Evolutionary conservation across 2,113 vertebrate species (phyloP), one percentile per base, ranked within the genome.

Genomic region (Proteles cristata): DNA sequence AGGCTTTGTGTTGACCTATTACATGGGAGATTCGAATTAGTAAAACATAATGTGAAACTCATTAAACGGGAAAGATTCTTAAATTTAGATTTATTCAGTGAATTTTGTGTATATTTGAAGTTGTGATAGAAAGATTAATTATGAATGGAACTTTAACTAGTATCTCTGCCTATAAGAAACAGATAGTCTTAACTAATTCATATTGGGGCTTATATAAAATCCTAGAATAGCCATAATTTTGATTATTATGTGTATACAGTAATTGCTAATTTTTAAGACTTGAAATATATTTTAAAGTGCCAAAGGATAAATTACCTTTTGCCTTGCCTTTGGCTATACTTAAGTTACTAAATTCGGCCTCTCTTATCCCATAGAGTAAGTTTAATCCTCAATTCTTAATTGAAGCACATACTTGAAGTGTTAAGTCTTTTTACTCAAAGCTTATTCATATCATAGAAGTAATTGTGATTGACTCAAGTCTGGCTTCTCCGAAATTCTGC

Each of bases 361-460:
- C 11, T 80, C 2, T 66, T 90, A 69, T 50, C 4, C 15, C 26
- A 80, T 11, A 83, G n/a, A 95, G 50, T 80, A 81, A 97, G 87
- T 80, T 84, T 82, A 91, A 82, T 14, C 43, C 58, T 87, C 33
- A 5, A 11, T 55, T 79, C 43, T 80, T 96, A 88, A 90, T 81
- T 88, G 69, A 85, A 88, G 76, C 16, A 26, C 48, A 31, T 66
- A 43, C n/a, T 96, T 94, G 35, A 94, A 68, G 23, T 69, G 33
- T 33, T 95, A 25, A 93, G 10, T 1, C 45, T 90, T 97, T 96
- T 82, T 63, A 63, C 63, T 87, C 74, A 73, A 96, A 90, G 50
- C 31, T 63, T 93, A 82, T 95, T 93, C 74, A 73, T 65, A 66
- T 35, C 43, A 84, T 81, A 82, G 74, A 92, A 93, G 83, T 61